Conservation (phyloP, 2,113 vertebrate genomes). For the Egretta garzetta region DNA sequence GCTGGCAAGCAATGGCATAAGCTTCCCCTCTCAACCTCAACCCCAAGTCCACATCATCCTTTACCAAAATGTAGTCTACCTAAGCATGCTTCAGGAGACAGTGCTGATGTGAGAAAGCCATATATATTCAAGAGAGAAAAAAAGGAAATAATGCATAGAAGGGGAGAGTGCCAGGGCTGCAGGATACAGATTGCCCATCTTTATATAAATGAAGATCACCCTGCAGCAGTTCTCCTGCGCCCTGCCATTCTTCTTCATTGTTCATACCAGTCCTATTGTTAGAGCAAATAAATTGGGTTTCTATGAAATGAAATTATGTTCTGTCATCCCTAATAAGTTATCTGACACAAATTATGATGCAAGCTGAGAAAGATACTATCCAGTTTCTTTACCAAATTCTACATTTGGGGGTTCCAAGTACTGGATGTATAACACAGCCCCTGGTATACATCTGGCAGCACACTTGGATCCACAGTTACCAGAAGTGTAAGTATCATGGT, state of each 20-base stretch:
- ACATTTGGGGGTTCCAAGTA: background rate
- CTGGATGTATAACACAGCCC: background rate
- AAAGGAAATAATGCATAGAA: background rate
- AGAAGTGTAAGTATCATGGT: background rate
- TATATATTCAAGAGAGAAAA: background rate
- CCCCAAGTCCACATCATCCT: background rate
- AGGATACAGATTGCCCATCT: background rate
- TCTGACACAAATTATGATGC: background rate
- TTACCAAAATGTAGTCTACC: background rate
- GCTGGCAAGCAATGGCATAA: background rate
- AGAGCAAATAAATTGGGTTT: background rate
- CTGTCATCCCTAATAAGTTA: background rate
- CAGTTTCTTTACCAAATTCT: background rate
- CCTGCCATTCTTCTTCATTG: background rate
- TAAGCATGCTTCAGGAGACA: background rate
- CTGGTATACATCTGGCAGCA: background rate
- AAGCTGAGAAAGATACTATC: background rate
- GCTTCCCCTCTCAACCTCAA: background rate
- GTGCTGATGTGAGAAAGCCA: background rate
- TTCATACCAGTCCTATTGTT: background rate
- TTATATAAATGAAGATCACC: background rate
- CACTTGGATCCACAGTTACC: background rate
- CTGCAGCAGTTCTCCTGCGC: background rate
- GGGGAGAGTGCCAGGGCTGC: background rate
- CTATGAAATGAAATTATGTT: background rate